Base-by-base conservation (phyloP, 2,888 invertebrate species). In the Lagria hirta region DNA sequence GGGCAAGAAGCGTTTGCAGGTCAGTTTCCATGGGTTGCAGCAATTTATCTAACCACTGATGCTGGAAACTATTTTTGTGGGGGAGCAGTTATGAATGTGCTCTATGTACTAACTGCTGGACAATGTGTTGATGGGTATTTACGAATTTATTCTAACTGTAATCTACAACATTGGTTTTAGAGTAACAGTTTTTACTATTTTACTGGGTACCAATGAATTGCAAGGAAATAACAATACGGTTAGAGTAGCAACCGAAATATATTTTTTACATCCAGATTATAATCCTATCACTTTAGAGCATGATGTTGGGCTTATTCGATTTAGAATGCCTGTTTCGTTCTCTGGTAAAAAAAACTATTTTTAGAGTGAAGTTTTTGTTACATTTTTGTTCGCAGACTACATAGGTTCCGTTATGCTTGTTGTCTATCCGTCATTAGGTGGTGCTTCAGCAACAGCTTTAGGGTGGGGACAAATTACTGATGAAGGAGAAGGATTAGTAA, bases 1-100 rank as follows among this genome's bases (percentile, higher is more conserved):
- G 38, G 38, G 4, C 20, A 6, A 6, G 13, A 20, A 15, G 38
- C 38, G 6, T 11, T 4, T 13, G 38, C 29, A 10, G 30, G 30
- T 6, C 27, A 38, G 21, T 38, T 38, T 16, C 38, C 38, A 2
- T 38, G 29, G 10, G 4, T 30, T 12, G 38, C 29, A n/a, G 38
- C 30, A 4, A 23, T 38, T 17, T 12, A 24, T 14, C 23, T 10
- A 7, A 21, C 16, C 2, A 30, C 38, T 10, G 11, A 3, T n/a
- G 6, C 3, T 1, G 38, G 38, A 3, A 14, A 22, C 5, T 38
- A 30, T 21, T 38, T 38, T 22, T 38, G 38, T 16, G 38, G 21
- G 2, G 38, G 38, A 6, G 23, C 38, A 23, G 10, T 38, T 2
- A n/a, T 38, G 4, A 30, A 13, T 11, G 4, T 4, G n/a, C 3